Evolutionary conservation across 1,140 invertebrate genomes (phyloP).

Genomic region (Orussus abietinus): DNA sequence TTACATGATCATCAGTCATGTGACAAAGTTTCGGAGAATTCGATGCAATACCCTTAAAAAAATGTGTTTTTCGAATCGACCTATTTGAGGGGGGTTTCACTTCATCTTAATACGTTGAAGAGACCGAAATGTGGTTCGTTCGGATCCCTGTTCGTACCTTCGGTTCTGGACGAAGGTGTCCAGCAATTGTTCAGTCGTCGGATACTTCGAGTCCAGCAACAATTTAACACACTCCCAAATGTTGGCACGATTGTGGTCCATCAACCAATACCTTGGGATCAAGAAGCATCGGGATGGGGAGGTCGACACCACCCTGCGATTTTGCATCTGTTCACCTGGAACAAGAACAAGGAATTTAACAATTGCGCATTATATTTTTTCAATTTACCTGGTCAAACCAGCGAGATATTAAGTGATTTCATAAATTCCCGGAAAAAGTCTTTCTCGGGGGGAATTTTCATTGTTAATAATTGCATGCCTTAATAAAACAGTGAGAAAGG

Average conservation of each 20-base stretch:
- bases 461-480: no score
- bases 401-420: background rate
- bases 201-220: conserved; percentile 60
- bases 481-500: no score
- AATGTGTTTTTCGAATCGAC: no score
- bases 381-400: no score
- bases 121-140: no score
- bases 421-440: background rate
- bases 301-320: conserved; percentile 58
- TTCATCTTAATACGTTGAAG: no score
- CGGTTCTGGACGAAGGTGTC: conserved; percentile 53
- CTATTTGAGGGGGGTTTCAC: no score
- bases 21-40: no score
- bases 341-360: conserved; percentile 36
- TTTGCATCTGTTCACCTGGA: conserved; percentile 59
- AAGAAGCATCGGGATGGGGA: conserved; percentile 57
- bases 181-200: conserved; percentile 55
- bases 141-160: conserved; percentile 37
- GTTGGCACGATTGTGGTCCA: conserved; percentile 59
- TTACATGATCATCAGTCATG: background rate
- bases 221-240: conserved; percentile 61
- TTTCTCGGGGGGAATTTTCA: no score
- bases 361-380: background rate
- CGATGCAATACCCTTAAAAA: no score
- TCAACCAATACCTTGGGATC: conserved; percentile 60